phyloP scores from a whole-genome alignment of 1,140 invertebrate species.

The Telenomus remus region DNA sequence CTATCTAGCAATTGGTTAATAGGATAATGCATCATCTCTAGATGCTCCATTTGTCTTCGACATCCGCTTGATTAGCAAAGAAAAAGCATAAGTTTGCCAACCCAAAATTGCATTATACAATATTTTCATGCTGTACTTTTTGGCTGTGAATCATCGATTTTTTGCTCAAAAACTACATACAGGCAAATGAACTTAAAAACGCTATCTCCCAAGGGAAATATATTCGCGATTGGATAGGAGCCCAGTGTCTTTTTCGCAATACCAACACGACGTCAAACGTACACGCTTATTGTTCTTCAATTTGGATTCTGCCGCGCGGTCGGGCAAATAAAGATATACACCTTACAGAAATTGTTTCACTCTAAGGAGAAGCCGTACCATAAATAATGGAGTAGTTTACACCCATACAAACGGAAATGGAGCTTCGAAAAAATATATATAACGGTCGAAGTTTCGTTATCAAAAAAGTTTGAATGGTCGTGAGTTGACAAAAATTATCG shows the following conservation, averaged over 20 bases:
- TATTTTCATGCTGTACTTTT: not conserved
- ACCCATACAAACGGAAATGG: not conserved
- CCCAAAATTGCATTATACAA: not conserved
- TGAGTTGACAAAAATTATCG: too few relatives aligned
- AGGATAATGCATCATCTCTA: constrained; percentile 56
- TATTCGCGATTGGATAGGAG: constrained; percentile 62
- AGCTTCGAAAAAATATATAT: too few relatives aligned
- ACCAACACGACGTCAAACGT: constrained; percentile 41
- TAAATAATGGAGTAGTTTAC: constrained; percentile 18
- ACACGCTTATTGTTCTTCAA: constrained; percentile 31
- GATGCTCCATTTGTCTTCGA: constrained; percentile 50
- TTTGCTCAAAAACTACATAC: too few relatives aligned
- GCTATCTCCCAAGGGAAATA: constrained; percentile 59
- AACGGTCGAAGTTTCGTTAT: too few relatives aligned
- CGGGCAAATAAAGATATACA: constrained; percentile 23
- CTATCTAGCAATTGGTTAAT: constrained; percentile 55
- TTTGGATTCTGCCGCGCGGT: constrained; percentile 25
- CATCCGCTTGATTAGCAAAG: constrained; percentile 42
- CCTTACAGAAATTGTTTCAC: constrained; percentile 12
- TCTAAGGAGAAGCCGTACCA: not conserved
- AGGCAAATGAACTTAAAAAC: too few relatives aligned
- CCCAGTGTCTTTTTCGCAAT: constrained; percentile 58
- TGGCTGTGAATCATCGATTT: not conserved
- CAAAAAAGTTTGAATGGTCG: too few relatives aligned
- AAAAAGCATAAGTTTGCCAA: constrained; percentile 42